Base-by-base conservation (phyloP, 2,888 invertebrate species). In the Yponomeuta plumbellus region DNA sequence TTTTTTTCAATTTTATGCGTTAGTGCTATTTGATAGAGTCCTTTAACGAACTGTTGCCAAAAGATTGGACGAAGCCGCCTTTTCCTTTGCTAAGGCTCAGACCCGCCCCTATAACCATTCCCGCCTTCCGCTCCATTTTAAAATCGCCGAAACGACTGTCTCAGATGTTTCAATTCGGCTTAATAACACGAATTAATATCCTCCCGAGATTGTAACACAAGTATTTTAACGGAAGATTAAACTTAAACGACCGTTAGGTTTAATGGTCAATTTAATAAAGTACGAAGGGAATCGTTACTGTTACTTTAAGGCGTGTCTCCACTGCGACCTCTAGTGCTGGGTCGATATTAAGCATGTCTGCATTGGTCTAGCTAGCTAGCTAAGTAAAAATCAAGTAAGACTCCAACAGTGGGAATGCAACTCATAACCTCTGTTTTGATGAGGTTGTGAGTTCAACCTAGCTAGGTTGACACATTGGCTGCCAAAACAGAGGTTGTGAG, bases 231-330 rank as follows among this genome's bases (percentile, higher is more conserved):
- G 44, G 44, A 52, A 52, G 44, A 52, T 52, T 52, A 52, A 52
- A 52, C 44, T 52, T 52, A 52, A 52, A 5, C 44, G 44, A 52
- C 44, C 44, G 44, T 52, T 52, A 52, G 44, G 17, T 52, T 52
- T 52, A 52, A 52, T 52, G 44, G 44, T 52, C 44, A 52, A 52
- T 52, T 52, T 52, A 52, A 52, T 52, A 52, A 52, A 52, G 44
- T 52, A 52, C 44, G 17, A 52, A 52, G 44, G 44, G 44, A 52
- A 52, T 52, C 44, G 44, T 52, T 52, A 17, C 17, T 17, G 44
- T 52, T 52, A 52, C 44, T 52, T 52, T 17, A 52, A 52, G 44
- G 17, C 17, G 44, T 17, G 13, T 8, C 0, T 52, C 17, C 44
- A 52, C 44, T 52, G 44, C 13, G 44, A 52, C 17, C n/a, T n/a